Evolutionary conservation across 2,113 vertebrate genomes (phyloP), one percentile per base, ranked within the genome.

Genomic region (Peromyscus polionotus): DNA sequence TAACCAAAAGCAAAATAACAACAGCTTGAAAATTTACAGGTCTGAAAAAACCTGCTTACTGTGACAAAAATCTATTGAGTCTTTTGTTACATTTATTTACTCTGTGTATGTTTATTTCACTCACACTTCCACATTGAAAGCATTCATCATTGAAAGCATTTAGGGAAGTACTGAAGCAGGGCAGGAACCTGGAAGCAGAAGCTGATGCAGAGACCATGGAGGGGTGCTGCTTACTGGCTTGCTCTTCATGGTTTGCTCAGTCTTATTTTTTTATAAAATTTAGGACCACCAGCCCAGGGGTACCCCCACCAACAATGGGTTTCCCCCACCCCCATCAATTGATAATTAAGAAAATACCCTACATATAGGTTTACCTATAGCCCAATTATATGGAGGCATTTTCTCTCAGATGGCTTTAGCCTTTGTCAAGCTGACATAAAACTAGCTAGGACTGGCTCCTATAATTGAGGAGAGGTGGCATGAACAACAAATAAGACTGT

Each of bases 1-100:
- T 88, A 93, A 85, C 63, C n/a, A 81, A 80, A 91, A 24, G 20
- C 59, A 73, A 93, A 39, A 24, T 87, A 79, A 90, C 8, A 90
- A 77, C 24, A 96, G 80, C n/a, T 87, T 95, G 63, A 14, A 90
- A 95, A 48, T 95, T 67, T 89, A 17, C 45, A 95, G 22, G 91
- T 95, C 54, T 96, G 79, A 94, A 91, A 91, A 95, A 87, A 61
- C 68, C 28, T n/a, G 93, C 24, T 42, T 68, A 51, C 22, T 54
- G 94, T 42, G 1, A 96, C 11, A 96, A 95, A 95, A 85, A 28
- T 67, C 65, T 67, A 59, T 59, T 59, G 65, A 12, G 65, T 16
- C 31, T 67, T 67, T 67, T 67, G 28, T 67, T 67, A 67, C 33
- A 70, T n/a, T n/a, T 70, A 70, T 70, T 70, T 67, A 31, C 28